Percentiles rank a stretch among this genome's conserved stretches.
Evolutionary conservation across 2,797 vertebrate species (phyloP).

Genomic region (Myripristis murdjan): DNA sequence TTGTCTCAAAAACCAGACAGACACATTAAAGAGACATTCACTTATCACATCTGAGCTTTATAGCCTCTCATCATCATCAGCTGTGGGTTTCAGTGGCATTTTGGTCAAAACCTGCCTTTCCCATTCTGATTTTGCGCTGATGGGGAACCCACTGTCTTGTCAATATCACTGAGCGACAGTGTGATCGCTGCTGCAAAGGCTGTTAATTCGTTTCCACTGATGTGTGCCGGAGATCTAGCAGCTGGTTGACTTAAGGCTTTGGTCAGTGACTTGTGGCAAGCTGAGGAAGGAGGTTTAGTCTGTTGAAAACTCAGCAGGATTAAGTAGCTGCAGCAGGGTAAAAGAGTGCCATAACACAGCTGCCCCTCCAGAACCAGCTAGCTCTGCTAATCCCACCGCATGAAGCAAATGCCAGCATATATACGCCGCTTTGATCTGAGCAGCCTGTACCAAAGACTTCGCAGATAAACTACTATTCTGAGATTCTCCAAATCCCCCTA

Average conservation of each 20-base stretch:
- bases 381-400: slow-evolving; percentile 50
- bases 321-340: slow-evolving; percentile 45
- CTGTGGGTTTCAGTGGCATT: no score
- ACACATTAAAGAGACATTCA: no score
- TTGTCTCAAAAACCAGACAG: no score
- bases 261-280: slow-evolving; percentile 48
- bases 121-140: not conserved
- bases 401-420: slow-evolving; percentile 39
- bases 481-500: slow-evolving; percentile 46
- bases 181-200: slow-evolving; percentile 26
- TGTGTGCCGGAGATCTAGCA: slow-evolving; percentile 13
- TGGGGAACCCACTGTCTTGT: slow-evolving; percentile 21
- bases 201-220: slow-evolving; percentile 17
- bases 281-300: slow-evolving; percentile 18
- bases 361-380: slow-evolving; percentile 27
- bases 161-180: not conserved
- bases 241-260: slow-evolving; percentile 27
- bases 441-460: slow-evolving; percentile 25
- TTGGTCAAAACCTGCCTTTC: no score
- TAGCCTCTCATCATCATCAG: no score
- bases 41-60: no score
- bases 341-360: slow-evolving; percentile 34
- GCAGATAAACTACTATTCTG: slow-evolving; percentile 42
- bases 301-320: slow-evolving; percentile 58
- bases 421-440: slow-evolving; percentile 41